Base-by-base conservation (phyloP, 2,888 invertebrate species). In the Meandrusa payeni region DNA sequence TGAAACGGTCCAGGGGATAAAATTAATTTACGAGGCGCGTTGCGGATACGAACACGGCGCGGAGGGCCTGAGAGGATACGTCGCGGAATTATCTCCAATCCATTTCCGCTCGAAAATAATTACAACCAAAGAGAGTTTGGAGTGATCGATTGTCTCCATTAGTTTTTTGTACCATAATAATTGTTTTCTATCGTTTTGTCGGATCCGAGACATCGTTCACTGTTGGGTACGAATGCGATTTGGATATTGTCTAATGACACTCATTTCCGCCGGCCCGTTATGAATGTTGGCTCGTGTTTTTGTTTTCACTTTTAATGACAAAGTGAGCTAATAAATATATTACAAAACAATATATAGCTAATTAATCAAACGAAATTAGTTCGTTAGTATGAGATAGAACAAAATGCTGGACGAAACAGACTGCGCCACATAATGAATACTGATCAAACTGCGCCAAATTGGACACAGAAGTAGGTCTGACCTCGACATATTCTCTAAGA, bases 31-130 rank as follows among this genome's bases (percentile, higher is more conserved):
- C 51, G 53, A 52, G 54, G 54, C 61, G 48, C 50, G 54, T 46
- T 48, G 53, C 54, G 48, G 47, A 52, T 54, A 57, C 56, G 60
- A 59, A 59, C 52, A 54, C 57, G 51, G 22, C 38, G 31, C 27
- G 34, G 31, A 19, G 39, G 19, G 53, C 47, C 43, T 55, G 54
- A 57, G 58, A 57, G 66, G 61, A 69, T 72, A 70, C 71, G 72
- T 77, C 63, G 66, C 64, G 58, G 67, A 56, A 73, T 76, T 73
- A 76, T 76, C 70, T 69, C 52, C 19, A 43, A 58, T 51, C 62
- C 57, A 67, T 71, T 73, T 78, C 80, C 78, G 73, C 61, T 73
- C 56, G 50, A 52, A 62, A 71, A 70, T 76, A 72, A 74, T 76
- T 68, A 68, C 63, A 51, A 43, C 44, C 46, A 49, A 48, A 54